Evolutionary conservation across 2,797 vertebrate species (phyloP), one percentile per base, ranked within the genome.

Genomic region (Argyrosomus regius): DNA sequence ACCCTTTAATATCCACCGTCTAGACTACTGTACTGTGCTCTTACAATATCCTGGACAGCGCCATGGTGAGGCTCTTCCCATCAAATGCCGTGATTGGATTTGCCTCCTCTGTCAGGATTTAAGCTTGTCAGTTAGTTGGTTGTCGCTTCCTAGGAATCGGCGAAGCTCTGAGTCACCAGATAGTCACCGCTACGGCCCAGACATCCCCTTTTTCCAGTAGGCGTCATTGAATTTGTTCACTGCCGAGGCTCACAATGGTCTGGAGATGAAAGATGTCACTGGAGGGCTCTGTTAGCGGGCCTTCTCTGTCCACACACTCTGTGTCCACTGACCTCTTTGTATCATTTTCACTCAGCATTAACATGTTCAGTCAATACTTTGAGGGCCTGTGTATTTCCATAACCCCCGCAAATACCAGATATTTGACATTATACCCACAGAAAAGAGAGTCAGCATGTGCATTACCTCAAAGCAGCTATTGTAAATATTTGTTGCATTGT

Each of bases 191-290:
- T 48, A 57, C 12, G 5, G 56, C 61, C 71, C 75, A 88, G 83
- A 82, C 81, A 5, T 80, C 80, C 78, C 69, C 35, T 3, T 62
- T 68, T 84, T 87, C 70, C 81, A 43, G 80, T 79, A 35, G 91
- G 85, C 73, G 84, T 83, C 81, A 85, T 77, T 88, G 81, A 87
- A 76, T 84, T 84, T 84, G 65, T 63, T 83, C 74, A 78, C 48
- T 1, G 24, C 75, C 48, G 46, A 75, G 80, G 35, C 75, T 89
- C 78, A 88, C 89, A 92, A 92, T 91, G 82, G 84, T 56, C 62
- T 26, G 60, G 77, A 90, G 90, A 90, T 93, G 91, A 93, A 83
- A 92, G 91, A 91, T 91, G 82, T 78, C 87, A 84, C 80, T 54
- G 80, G 62, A 83, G 78, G 66, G 31, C 63, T 81, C 75, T 87